Evolutionary conservation across 2,113 vertebrate genomes (phyloP).

Genomic region (Lathamus discolor): DNA sequence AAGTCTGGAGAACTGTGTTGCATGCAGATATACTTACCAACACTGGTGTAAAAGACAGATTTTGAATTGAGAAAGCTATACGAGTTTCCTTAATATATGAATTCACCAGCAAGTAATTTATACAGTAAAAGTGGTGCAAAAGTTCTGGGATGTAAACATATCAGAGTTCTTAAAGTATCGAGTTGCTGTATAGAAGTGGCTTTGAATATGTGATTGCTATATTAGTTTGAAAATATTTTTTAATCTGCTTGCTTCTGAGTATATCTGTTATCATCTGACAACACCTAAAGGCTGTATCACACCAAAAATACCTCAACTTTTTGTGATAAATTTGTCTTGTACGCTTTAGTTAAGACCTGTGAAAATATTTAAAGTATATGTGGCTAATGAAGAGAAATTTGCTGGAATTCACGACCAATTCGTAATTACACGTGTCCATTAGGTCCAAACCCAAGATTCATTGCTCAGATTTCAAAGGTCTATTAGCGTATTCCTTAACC

Average conservation of each 20-base stretch:
- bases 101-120: background rate
- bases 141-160: background rate
- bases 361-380: background rate
- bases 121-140: background rate
- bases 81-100: background rate
- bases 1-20: background rate
- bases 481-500: background rate
- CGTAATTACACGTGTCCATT: background rate
- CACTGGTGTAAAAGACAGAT: background rate
- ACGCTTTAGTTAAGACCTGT: background rate
- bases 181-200: background rate
- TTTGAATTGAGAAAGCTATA: background rate
- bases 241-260: background rate
- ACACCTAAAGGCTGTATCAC: background rate
- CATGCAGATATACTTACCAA: background rate
- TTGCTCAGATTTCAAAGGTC: background rate
- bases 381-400: background rate
- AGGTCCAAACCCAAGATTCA: accelerated
- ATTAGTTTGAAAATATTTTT: background rate
- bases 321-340: accelerated
- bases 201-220: background rate
- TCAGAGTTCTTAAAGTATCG: background rate
- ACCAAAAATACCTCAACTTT: background rate
- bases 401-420: background rate
- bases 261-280: background rate